Percentiles rank a stretch among this genome's conserved stretches.
phyloP scores from a whole-genome alignment of 2,797 vertebrate genomes.

The Onychomys leucogaster region DNA sequence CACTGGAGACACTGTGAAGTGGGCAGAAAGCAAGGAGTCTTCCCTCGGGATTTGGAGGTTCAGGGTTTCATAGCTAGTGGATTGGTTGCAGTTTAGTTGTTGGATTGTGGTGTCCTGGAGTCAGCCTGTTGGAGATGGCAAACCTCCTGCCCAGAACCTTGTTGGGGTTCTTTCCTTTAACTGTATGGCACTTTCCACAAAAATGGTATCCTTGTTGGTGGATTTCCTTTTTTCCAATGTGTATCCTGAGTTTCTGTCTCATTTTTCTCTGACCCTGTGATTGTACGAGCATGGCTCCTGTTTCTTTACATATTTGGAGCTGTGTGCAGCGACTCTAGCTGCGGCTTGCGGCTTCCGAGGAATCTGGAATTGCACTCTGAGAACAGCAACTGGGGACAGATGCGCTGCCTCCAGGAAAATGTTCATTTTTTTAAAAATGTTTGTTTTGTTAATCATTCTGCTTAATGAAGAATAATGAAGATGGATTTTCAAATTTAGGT shows the following conservation, averaged over 20 bases:
- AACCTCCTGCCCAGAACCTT: fast-evolving
- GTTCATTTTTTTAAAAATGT: slow-evolving; percentile 56
- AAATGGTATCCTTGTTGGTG: fast-evolving
- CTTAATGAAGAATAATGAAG: slow-evolving; percentile 76
- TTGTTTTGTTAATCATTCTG: slow-evolving; percentile 78
- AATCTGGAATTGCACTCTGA: background rate
- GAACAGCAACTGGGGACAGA: background rate
- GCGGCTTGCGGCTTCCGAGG: background rate
- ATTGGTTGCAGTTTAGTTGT: background rate
- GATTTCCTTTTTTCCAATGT: background rate
- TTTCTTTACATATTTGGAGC: fast-evolving
- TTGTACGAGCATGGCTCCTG: background rate
- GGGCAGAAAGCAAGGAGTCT: fast-evolving
- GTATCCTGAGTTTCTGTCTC: background rate
- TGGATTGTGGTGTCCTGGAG: fast-evolving
- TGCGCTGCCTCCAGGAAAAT: slow-evolving; percentile 68
- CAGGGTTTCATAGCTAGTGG: background rate
- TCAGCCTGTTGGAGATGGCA: background rate
- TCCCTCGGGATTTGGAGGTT: fast-evolving
- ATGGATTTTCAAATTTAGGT: slow-evolving; percentile 59
- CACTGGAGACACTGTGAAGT: fast-evolving
- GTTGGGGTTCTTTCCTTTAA: fast-evolving
- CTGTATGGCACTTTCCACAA: background rate
- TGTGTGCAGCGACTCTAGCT: fast-evolving
- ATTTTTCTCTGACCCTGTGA: fast-evolving